Base-by-base conservation (phyloP, 2,113 vertebrate genomes). In the Ramphastos sulfuratus region DNA sequence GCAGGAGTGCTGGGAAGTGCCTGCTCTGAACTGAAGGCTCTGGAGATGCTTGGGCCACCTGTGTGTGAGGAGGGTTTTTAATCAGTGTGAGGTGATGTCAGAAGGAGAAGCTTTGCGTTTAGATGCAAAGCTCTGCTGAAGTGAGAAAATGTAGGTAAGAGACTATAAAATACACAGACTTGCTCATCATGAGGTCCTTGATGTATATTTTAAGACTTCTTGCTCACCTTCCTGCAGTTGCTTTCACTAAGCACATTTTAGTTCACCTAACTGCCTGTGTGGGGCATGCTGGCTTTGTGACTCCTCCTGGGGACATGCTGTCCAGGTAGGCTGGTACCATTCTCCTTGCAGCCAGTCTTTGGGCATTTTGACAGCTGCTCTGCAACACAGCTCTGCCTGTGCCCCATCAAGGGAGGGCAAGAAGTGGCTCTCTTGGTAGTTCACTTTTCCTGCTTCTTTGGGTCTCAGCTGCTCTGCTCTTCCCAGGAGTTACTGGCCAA, bases 211-310 rank as follows among this genome's bases (percentile, higher is more conserved):
- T 31, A 27, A 87, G 71, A 25, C n/a, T 85, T 71, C 58, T 44
- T n/a, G 3, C 8, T 80, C 65, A 35, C 12, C 31, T 56, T 20
- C 27, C 24, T 24, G 78, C 16, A 46, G 0, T 16, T 2, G 1
- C 46, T 65, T 73, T 16, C 9, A 1, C 3, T 10, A n/a, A 63
- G 27, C 59, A 9, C 2, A 0, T n/a, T 15, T 0, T 3, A 31
- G 70, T 52, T 78, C 69, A 39, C 3, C 9, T 24, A 1, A 1
- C 12, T 31, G 73, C 69, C n/a, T 2, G 15, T 4, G 30, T 23
- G 9, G 59, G 27, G 50, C 59, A 5, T 3, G 1, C 50, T 42
- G 6, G 21, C 4, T 58, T 27, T 12, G 18, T 10, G 56, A 56
- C 12, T 46, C 54, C 25, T 73, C 33, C 50, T 17, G 16, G 4